Evolutionary conservation across 1,140 invertebrate genomes (phyloP), one percentile per base, ranked within the genome.

Genomic region (Cryptotermes secundus): DNA sequence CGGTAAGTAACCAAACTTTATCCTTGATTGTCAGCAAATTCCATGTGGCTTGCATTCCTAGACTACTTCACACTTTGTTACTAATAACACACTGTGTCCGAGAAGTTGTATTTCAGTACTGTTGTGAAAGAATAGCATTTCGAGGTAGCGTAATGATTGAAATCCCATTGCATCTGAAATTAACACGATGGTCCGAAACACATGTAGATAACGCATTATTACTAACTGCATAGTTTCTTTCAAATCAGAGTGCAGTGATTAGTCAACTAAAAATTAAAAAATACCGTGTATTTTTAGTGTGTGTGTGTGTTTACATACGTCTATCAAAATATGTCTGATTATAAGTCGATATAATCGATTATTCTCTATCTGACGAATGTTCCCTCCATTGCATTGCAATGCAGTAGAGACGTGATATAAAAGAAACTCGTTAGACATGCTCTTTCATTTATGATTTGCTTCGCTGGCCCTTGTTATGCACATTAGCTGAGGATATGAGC

Each of bases 1-100:
- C 93, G 96, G 96, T 97, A 94, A 94, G 94, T 94, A 88, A 31
- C n/a, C 59, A 72, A 72, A 72, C 59, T 26, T 31, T 72, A n/a
- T 72, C 59, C 59, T 72, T 72, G 59, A 72, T 31, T 72, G 59
- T 31, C 59, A 31, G 59, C 59, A 72, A 72, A 72, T 72, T 72
- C 59, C 59, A 31, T 72, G 59, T 72, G 59, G 59, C 59, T 72
- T 72, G 59, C 59, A 72, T 72, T 72, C 59, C 59, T 72, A 72
- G 26, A 72, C 59, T 72, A 72, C 59, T 72, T 72, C 59, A 16
- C 3, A 72, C n/a, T n/a, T 72, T 72, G 59, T 72, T 72, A 72
- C 14, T 72, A 31, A 31, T 72, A 72, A 72, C 59, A 72, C 26
- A 72, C 59, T 3, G 26, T 72, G 59, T 6, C n/a, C 10, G 7